Conservation (phyloP, 2,113 vertebrate species). For the Tichodroma muraria region DNA sequence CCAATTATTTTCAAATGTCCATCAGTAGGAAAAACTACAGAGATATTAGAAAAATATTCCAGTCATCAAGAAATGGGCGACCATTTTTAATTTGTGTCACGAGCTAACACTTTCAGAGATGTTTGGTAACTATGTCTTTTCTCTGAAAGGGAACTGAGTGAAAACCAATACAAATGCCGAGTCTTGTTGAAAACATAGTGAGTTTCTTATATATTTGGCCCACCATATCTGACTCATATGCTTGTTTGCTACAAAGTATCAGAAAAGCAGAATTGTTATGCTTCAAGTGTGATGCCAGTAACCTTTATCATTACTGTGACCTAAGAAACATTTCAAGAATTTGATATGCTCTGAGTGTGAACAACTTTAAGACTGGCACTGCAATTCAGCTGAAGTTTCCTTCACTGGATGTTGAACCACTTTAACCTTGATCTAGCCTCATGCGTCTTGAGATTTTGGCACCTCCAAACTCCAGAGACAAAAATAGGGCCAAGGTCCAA, state of each 20-base stretch:
- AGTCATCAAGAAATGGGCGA: not conserved
- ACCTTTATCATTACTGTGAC: not conserved
- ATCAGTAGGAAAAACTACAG: not conserved
- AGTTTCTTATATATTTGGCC: not conserved
- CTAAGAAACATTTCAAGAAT: not conserved
- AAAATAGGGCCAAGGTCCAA: not conserved
- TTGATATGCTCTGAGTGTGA: not conserved
- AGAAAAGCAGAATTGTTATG: not conserved
- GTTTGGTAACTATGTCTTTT: not conserved
- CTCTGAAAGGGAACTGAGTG: not conserved
- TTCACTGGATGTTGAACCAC: not conserved
- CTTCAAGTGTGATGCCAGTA: not conserved
- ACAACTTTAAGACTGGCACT: not conserved
- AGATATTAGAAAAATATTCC: not conserved
- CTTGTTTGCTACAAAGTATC: not conserved
- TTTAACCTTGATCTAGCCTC: not conserved
- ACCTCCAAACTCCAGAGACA: not conserved
- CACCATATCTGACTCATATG: not conserved
- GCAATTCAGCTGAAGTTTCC: not conserved
- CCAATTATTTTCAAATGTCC: not conserved
- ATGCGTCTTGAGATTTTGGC: not conserved
- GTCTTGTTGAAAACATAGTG: not conserved
- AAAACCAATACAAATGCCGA: not conserved
- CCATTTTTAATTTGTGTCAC: accelerated
- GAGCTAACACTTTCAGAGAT: not conserved